Base-by-base conservation (phyloP, 1,140 invertebrate species). In the Delia radicum region DNA sequence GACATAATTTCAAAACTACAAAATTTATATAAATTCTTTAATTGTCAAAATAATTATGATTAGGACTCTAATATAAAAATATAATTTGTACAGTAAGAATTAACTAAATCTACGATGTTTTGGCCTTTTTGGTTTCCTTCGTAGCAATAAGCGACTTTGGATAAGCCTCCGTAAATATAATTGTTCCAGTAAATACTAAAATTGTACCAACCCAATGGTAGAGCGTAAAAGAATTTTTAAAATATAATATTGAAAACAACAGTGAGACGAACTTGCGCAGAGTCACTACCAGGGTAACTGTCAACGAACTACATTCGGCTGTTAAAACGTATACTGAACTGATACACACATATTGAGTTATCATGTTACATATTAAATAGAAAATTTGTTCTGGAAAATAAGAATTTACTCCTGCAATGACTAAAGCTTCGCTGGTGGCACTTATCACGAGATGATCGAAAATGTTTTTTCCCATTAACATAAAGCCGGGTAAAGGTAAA, bases 341-440 rank as follows among this genome's bases (percentile, higher is more conserved):
- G 75, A 99, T 98, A 84, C 98, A 99, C 63, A 98, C 82, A 90
- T 96, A 99, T 91, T 99, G 97, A 8, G 97, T 96, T 0, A 97
- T 76, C 21, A 96, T 92, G 87, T 98, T 98, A 61, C 93, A 92
- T 69, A 95, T 82, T 46, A 99, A 88, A 87, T 93, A 97, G 13
- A 93, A 76, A 80, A 96, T 91, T 80, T 95, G 89, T 79, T 90
- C 88, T 6, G 97, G 96, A 15, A 97, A 61, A 21, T 80, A 29
- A 4, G 74, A 18, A 8, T 77, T 73, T 0, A 91, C 61, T 15
- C 87, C 88, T 46, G 89, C 87, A 42, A 91, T 27, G 63, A 65
- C 72, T 26, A 89, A 67, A n/a, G 89, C 87, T 55, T 88, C 83
- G 73, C 91, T 92, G 48, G 89, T 87, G 0, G 89, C 81, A 1